phyloP scores from a whole-genome alignment of 2,888 invertebrate genomes.

The Coecobrya sp. region DNA sequence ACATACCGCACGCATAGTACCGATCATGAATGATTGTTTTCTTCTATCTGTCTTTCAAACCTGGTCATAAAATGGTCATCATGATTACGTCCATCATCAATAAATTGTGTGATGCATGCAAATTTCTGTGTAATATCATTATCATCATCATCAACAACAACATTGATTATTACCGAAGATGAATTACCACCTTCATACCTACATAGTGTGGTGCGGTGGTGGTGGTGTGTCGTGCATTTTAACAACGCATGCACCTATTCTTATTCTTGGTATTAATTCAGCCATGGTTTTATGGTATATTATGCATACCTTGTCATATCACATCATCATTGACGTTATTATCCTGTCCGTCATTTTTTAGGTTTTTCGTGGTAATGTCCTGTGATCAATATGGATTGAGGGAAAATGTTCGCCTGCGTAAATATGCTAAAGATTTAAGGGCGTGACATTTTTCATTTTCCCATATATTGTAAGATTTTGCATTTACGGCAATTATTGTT shows the following conservation, averaged over 20 bases:
- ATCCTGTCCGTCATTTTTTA: conserved; percentile 48
- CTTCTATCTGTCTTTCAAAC: not conserved
- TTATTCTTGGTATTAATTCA: not conserved
- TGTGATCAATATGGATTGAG: not conserved
- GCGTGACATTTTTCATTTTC: conserved; percentile 39
- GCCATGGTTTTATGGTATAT: not conserved
- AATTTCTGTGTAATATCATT: conserved; percentile 14
- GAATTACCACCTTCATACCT: conserved; percentile 26
- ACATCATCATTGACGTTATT: conserved; percentile 29
- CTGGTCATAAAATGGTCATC: not conserved
- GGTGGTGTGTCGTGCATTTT: not conserved
- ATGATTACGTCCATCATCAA: conserved; percentile 34
- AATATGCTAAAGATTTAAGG: not conserved
- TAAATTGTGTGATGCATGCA: conserved; percentile 44
- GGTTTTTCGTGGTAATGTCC: not conserved
- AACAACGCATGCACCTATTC: not conserved
- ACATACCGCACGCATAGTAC: conserved; percentile 76
- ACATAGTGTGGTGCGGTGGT: not conserved
- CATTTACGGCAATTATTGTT: not conserved
- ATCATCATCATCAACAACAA: not conserved
- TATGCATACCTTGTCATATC: not conserved
- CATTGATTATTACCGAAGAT: conserved; percentile 45
- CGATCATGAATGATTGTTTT: not conserved
- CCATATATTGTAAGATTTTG: not conserved
- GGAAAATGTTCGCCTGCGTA: not conserved